Evolutionary conservation across 1,140 invertebrate species (phyloP).

Genomic region (Drosophila miranda): DNA sequence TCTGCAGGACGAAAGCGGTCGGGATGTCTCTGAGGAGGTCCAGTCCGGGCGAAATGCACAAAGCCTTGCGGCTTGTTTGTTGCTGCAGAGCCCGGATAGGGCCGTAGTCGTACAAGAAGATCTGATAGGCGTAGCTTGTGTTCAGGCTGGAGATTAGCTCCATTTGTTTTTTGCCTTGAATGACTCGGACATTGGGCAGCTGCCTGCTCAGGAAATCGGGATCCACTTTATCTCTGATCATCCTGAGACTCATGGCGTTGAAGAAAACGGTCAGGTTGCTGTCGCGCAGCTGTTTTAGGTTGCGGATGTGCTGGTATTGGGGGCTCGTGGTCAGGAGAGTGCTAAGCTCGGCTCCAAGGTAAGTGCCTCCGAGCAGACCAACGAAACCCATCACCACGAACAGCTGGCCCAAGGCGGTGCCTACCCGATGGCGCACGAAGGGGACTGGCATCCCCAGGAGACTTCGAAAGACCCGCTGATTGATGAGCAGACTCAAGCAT

Average conservation of each 20-base stretch:
- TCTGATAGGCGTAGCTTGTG: conserved; percentile 38
- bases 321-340: conserved; percentile 27
- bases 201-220: not conserved
- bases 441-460: conserved; percentile 22
- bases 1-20: not conserved
- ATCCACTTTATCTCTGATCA: conserved; percentile 6
- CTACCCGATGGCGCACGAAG: not conserved
- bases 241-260: not conserved
- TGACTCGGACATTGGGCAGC: conserved; percentile 12
- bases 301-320: conserved; percentile 5
- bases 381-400: not conserved
- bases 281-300: not conserved
- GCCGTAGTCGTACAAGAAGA: not conserved
- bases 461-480: conserved; percentile 2
- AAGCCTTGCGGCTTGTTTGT: not conserved
- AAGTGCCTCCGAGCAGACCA: conserved; percentile 2
- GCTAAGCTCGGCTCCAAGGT: conserved; percentile 4
- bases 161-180: not conserved
- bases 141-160: conserved; percentile 26
- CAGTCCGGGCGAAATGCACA: conserved; percentile 19
- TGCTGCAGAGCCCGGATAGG: conserved; percentile 8
- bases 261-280: conserved; percentile 24
- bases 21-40: conserved; percentile 4
- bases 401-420: not conserved
- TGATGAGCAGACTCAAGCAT: not conserved